Base-by-base conservation (phyloP, 2,113 vertebrate species). In the Cynopterus brachyotis region DNA sequence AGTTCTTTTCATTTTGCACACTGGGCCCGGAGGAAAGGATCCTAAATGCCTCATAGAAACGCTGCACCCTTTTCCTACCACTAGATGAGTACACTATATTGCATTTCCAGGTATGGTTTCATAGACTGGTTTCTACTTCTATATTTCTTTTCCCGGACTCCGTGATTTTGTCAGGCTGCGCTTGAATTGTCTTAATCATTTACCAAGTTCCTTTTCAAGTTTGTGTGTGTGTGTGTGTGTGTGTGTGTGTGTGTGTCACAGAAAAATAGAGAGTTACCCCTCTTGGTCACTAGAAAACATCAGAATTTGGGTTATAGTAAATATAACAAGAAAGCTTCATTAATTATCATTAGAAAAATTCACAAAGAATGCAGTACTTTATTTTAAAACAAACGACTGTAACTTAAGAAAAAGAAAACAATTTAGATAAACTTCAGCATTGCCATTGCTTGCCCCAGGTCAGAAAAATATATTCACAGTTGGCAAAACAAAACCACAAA, bases 301-400 rank as follows among this genome's bases (percentile, higher is more conserved):
- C 26, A 66, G 11, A 84, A 45, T 79, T 32, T 83, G 30, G 16
- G 28, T 92, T 79, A 64, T 28, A 30, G 26, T 35, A 62, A 89
- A 37, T 75, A 83, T 35, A 69, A n/a, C 16, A 47, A 86, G 22
- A 89, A 64, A 82, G 78, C 1, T 4, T 69, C 28, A 45, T 79
- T 72, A 88, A 81, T 91, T 62, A 47, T 90, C 50, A 19, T 64
- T 75, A 62, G 81, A 24, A 91, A 91, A 76, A 70, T 64, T 86
- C 15, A 66, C 22, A 40, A 85, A 55, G 66, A 80, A 89, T 20
- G 42, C 3, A 45, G 9, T 45, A 50, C 40, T 72, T 90, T 69
- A 62, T 69, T 50, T 80, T 59, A 53, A 96, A 96, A 86, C 66
- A 91, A 91, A 67, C 11, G 20, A 50, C 26, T n/a, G 19, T 59